Percentiles rank a stretch among this genome's conserved stretches.
phyloP scores from a whole-genome alignment of 2,113 vertebrate species.

The Trochalopteron elliotii region DNA sequence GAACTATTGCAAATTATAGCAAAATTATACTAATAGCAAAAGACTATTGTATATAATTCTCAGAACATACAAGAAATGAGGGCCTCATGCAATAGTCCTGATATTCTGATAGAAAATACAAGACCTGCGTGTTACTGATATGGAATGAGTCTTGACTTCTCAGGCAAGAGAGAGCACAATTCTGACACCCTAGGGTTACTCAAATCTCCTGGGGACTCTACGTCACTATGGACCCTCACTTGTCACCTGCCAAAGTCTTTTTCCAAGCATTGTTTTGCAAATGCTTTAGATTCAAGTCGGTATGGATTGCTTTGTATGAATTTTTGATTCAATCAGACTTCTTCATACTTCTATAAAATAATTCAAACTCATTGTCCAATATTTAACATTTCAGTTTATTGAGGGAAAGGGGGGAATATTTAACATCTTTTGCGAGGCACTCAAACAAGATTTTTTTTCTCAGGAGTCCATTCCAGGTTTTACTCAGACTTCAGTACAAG shows the following conservation, averaged over 20 bases:
- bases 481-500: not conserved
- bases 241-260: not conserved
- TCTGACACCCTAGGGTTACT: not conserved
- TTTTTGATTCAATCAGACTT: not conserved
- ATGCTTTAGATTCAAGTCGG: not conserved
- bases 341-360: not conserved
- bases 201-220: not conserved
- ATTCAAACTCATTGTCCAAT: not conserved
- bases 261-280: not conserved
- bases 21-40: not conserved
- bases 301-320: not conserved
- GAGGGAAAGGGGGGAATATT: not conserved
- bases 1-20: not conserved
- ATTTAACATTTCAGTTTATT: not conserved
- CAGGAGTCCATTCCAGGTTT: not conserved
- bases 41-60: not conserved
- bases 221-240: rapidly evolving
- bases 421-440: not conserved
- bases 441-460: not conserved
- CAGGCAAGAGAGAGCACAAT: not conserved
- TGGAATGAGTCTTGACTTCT: not conserved
- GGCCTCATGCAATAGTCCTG: not conserved
- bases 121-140: not conserved
- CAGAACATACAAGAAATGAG: not conserved
- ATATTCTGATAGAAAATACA: not conserved